phyloP scores from a whole-genome alignment of 30 jellyfish, hydroid and myxozoan species.

The Hydractinia echinata region DNA sequence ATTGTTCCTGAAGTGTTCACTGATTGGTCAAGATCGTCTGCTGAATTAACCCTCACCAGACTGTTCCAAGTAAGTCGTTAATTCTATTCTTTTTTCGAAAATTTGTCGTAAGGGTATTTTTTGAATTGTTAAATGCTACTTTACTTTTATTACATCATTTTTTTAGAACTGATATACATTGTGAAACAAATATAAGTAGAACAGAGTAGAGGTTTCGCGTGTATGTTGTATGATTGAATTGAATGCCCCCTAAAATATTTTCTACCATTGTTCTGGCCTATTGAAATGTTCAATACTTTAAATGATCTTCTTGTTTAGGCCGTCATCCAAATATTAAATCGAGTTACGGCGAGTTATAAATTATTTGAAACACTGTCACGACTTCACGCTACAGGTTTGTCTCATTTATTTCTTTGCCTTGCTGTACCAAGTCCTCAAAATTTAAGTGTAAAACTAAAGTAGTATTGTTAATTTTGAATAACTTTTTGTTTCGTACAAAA shows the following conservation, averaged over 20 bases:
- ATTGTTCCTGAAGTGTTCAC: conserved; percentile 98
- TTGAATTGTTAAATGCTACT: no score
- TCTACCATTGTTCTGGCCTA: no score
- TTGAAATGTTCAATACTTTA: not conserved
- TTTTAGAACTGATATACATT: no score
- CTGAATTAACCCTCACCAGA: conserved; percentile 90
- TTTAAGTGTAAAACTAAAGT: no score
- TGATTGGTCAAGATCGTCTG: conserved; percentile 79
- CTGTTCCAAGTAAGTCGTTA: conserved; percentile 63
- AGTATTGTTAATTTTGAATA: not conserved
- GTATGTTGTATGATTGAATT: no score
- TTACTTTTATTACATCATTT: no score
- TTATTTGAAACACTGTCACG: conserved; percentile 88
- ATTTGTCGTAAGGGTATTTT: no score
- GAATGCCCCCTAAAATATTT: no score
- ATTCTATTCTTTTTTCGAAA: no score
- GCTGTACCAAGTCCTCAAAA: no score
- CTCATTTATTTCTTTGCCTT: not conserved
- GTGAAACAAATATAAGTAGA: no score
- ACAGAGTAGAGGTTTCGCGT: no score
- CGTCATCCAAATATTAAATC: conserved; percentile 86
- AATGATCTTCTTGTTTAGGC: conserved; percentile 51
- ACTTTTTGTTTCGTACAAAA: not conserved
- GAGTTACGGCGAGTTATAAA: conserved; percentile 98
- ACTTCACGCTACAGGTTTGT: conserved; percentile 93